Conservation (phyloP, 1,140 invertebrate species). For the Ceratina australensis region DNA sequence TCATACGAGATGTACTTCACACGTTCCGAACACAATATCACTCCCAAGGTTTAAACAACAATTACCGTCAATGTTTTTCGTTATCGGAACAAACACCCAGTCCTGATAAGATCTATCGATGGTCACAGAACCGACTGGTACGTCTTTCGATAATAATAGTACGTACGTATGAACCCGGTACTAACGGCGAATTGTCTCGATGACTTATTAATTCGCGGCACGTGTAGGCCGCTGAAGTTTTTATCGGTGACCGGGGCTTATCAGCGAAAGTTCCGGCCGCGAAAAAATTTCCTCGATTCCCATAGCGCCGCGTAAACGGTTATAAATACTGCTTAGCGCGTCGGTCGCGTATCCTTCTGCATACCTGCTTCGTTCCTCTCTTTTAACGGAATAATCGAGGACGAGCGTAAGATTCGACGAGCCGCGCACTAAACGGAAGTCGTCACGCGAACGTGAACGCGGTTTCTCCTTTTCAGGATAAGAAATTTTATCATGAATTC, state of each 20-base stretch:
- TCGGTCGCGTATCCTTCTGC: not conserved
- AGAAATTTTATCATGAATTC: not conserved
- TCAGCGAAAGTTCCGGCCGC: not conserved
- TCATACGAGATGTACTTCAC: too few species aligned
- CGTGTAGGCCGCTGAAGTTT: too few species aligned
- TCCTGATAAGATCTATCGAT: too few species aligned
- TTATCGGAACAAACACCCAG: too few species aligned
- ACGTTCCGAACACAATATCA: too few species aligned
- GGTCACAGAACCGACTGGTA: too few species aligned
- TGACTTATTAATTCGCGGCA: too few species aligned
- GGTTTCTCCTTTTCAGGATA: not conserved
- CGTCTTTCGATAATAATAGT: too few species aligned
- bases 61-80: too few species aligned
- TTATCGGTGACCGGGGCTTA: not conserved
- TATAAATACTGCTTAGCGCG: not conserved
- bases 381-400: not conserved
- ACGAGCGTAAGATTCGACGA: not conserved
- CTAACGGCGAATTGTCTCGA: too few species aligned
- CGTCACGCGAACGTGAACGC: not conserved
- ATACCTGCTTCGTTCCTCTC: not conserved
- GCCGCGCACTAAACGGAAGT: not conserved
- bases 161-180: too few species aligned
- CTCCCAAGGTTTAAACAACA: too few species aligned
- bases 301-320: not conserved
- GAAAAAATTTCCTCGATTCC: not conserved